phyloP scores from a whole-genome alignment of 2,113 vertebrate genomes.

The Galbula dea region DNA sequence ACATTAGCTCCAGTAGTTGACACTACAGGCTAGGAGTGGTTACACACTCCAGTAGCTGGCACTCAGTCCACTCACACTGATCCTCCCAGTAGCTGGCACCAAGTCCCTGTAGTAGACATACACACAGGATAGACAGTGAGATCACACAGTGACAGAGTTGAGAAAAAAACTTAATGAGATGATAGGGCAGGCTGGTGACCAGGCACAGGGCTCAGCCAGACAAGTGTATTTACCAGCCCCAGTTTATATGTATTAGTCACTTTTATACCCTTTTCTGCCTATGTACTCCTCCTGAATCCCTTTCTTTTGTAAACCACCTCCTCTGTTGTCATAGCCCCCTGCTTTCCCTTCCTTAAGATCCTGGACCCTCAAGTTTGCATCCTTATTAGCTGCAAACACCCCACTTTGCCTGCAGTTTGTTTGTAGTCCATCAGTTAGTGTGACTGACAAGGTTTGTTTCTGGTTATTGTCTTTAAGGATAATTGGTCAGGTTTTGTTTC shows the following conservation, averaged over 20 bases:
- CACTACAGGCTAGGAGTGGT: rapidly evolving
- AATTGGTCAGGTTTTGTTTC: background rate
- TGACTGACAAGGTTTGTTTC: background rate
- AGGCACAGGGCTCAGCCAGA: background rate
- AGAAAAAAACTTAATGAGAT: background rate
- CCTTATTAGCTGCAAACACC: background rate
- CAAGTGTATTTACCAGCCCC: background rate
- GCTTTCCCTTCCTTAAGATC: no score
- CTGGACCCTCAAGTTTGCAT: background rate
- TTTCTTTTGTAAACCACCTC: background rate
- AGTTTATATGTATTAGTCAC: background rate
- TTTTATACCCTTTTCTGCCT: background rate
- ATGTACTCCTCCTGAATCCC: rapidly evolving
- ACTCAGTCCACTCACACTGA: rapidly evolving
- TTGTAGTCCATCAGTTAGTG: background rate
- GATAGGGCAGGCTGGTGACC: background rate
- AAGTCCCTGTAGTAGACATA: background rate
- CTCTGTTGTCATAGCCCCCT: rapidly evolving
- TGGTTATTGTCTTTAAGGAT: background rate
- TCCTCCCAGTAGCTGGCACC: background rate
- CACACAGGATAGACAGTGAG: background rate
- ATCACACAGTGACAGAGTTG: background rate
- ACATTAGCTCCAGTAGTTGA: background rate
- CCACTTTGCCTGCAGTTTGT: background rate
- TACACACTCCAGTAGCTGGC: no score